Conservation (phyloP, 2,888 invertebrate species). For the Drosophila rubida region DNA sequence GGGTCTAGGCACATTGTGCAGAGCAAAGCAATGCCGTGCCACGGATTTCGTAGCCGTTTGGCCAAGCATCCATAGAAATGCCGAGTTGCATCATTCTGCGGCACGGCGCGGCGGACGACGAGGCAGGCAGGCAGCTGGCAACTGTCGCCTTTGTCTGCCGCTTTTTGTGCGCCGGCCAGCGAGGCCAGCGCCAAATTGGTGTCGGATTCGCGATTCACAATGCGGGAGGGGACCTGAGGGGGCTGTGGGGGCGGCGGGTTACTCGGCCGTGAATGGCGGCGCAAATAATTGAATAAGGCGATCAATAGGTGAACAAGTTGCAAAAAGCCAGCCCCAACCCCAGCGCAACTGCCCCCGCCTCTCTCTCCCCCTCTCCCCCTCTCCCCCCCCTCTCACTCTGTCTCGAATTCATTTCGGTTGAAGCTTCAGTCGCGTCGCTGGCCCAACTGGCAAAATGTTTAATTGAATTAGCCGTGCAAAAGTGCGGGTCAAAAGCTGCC, state of each 20-base stretch:
- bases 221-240: no score
- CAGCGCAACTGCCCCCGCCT: not conserved
- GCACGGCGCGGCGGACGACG: not conserved
- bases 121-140: not conserved
- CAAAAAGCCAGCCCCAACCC: constrained; percentile 4
- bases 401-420: constrained; percentile 22
- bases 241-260: not conserved
- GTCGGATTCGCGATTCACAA: constrained; percentile 15
- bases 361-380: not conserved
- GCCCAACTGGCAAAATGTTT: constrained; percentile 31
- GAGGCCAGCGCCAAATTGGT: constrained; percentile 43
- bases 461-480: constrained; percentile 65
- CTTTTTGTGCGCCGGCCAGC: constrained; percentile 24
- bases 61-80: constrained; percentile 73
- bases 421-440: not conserved
- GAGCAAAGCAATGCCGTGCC: constrained; percentile 49
- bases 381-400: not conserved
- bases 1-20: constrained; percentile 36
- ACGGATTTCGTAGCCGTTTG: constrained; percentile 39
- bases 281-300: constrained; percentile 71
- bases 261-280: constrained; percentile 52
- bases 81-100: constrained; percentile 65
- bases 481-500: constrained; percentile 33
- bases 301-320: constrained; percentile 73
- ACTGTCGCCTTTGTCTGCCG: constrained; percentile 61